phyloP scores from a whole-genome alignment of 2,113 vertebrate genomes.

The Myrmecobius fasciatus region DNA sequence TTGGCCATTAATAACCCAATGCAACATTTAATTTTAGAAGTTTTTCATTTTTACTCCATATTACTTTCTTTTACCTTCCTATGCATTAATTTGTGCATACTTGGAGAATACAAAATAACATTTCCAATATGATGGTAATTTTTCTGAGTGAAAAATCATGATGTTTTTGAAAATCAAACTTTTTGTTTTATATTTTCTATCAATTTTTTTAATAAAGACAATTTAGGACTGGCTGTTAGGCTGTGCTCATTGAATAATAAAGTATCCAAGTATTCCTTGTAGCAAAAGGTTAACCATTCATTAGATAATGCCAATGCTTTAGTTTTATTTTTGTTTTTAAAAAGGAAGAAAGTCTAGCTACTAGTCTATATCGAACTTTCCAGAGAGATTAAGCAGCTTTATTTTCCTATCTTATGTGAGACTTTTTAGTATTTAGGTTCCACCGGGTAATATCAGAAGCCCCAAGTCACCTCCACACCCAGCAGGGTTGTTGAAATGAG shows the following conservation, averaged over 20 bases:
- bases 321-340: slow-evolving; percentile 25
- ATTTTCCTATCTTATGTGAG: neutral
- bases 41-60: neutral
- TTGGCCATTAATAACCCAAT: neutral
- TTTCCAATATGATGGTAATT: slow-evolving; percentile 22
- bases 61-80: neutral
- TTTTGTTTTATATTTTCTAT: slow-evolving; percentile 15
- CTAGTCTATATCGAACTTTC: slow-evolving; percentile 15
- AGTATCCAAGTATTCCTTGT: neutral
- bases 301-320: slow-evolving; percentile 21
- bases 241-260: slow-evolving; percentile 35
- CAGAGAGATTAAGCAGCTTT: slow-evolving; percentile 6
- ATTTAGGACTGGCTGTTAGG: neutral
- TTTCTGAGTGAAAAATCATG: slow-evolving; percentile 19
- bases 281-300: neutral
- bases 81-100: slow-evolving; percentile 11
- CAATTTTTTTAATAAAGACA: neutral
- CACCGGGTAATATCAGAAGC: neutral
- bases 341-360: slow-evolving; percentile 19
- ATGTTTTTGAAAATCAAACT: neutral
- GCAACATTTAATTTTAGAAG: neutral
- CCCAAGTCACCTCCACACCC: neutral
- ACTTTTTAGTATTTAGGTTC: neutral
- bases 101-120: slow-evolving; percentile 11
- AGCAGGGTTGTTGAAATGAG: neutral